These are phyloP conservation scores for Anoura caudifer DNA, from an alignment of 2,113 vertebrate species.

Conservation along the genomic window DNA sequence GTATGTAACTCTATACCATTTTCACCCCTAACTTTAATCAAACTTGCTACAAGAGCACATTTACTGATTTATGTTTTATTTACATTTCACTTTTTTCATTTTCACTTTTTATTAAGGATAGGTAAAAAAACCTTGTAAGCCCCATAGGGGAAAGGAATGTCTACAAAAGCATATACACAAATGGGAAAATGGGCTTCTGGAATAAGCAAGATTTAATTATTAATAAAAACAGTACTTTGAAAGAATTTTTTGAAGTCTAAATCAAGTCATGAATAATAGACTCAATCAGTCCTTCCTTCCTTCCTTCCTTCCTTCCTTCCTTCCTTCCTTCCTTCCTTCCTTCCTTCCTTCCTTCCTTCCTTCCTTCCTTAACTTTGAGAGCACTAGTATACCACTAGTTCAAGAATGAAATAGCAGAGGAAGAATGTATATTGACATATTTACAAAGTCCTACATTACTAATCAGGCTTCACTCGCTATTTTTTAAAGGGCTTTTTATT, in stretches of 20 bases:
- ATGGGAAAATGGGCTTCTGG: not conserved
- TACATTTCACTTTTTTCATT: not conserved
- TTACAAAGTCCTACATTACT: conserved; percentile 25
- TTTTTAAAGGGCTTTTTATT: not conserved
- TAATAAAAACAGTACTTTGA: conserved; percentile 25
- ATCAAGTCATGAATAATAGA: not conserved
- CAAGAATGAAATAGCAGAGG: not conserved
- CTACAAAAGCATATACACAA: not conserved
- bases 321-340: too few relatives aligned
- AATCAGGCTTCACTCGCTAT: not conserved
- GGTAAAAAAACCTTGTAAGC: not conserved
- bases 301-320: too few relatives aligned
- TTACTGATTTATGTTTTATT: not conserved
- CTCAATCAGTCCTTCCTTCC: not conserved
- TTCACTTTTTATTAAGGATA: not conserved
- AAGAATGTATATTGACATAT: not conserved
- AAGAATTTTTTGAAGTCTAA: conserved; percentile 29
- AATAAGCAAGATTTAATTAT: conserved; percentile 28
- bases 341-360: not conserved
- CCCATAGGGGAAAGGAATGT: not conserved
- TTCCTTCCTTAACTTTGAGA: not conserved
- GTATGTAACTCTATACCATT: not conserved
- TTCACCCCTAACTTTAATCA: not conserved
- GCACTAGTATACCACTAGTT: not conserved
- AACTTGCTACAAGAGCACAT: not conserved